A percentile compares a stretch with the other conserved stretches of the same genome.
These are phyloP conservation scores for Clarias batrachus DNA, from an alignment of 2,113 vertebrate genomes.

Conservation along the genomic window DNA sequence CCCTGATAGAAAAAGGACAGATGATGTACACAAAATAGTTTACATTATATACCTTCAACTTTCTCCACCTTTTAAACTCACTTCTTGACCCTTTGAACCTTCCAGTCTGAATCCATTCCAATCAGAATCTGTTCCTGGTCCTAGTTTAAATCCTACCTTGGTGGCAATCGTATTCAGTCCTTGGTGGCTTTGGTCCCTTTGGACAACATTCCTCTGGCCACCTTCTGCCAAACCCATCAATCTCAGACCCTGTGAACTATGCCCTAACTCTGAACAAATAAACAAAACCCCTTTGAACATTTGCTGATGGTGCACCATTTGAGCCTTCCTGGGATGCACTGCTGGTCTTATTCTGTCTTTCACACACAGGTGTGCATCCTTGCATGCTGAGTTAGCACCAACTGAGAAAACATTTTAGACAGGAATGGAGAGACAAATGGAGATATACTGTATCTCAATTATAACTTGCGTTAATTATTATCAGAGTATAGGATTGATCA, in stretches of 20 bases:
- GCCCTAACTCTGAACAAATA: conserved; percentile 33
- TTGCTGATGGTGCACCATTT: conserved; percentile 39
- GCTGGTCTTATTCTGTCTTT: conserved; percentile 24
- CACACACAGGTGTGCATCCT: conserved; percentile 34
- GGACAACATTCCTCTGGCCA: conserved; percentile 40
- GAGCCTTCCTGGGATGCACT: conserved; percentile 20
- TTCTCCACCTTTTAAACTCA: conserved; percentile 3
- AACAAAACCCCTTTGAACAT: conserved; percentile 34
- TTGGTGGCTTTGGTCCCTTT: conserved; percentile 30
- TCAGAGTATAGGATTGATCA: neutral
- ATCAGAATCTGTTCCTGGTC: neutral
- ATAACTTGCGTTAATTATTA: neutral
- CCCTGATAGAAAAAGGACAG: neutral
- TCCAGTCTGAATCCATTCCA: conserved; percentile 42
- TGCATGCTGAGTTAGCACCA: conserved; percentile 2
- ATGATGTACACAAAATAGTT: neutral
- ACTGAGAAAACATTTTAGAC: conserved; percentile 1
- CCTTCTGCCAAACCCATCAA: conserved; percentile 32
- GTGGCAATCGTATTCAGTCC: conserved; percentile 56
- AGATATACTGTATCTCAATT: neutral
- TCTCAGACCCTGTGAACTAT: conserved; percentile 47
- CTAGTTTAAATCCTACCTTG: neutral
- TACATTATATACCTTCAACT: neutral
- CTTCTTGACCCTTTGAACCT: conserved; percentile 67
- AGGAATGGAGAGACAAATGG: neutral